Base-by-base conservation (phyloP, 2,888 invertebrate genomes). In the Aleiodes testaceus region DNA sequence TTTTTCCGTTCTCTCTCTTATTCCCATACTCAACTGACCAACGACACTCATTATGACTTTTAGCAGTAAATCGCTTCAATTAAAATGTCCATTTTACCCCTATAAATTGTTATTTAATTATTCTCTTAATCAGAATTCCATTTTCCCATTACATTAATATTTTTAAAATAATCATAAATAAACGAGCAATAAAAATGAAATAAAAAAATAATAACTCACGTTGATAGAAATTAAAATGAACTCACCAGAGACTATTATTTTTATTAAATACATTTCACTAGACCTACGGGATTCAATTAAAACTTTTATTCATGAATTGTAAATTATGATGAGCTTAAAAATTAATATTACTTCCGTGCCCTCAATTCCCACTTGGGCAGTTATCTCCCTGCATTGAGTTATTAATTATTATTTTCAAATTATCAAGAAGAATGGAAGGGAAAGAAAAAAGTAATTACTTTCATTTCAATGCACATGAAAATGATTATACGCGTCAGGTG, bases 261-360 rank as follows among this genome's bases (percentile, higher is more conserved):
- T 11, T 50, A 18, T 50, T 50, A 36, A 50, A 50, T 50, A 50
- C 18, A 16, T 50, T 50, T 14, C 36, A 36, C 50, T 4, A 20
- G 6, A 18, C 11, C 52, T 22, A 12, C 52, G 20, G 12, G 42
- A 52, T 50, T 66, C 36, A 66, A 66, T 66, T 66, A 66, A 66
- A 66, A 66, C 50, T 36, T 66, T 66, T 53, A 53, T 65, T 49
- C 26, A 65, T 30, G 49, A 16, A 52, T 52, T 49, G 49, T 49
- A 47, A 30, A 65, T 26, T 49, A 65, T 49, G 30, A 65, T n/a
- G 30, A 47, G 49, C n/a, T 65, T 65, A 47, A 65, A 36, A 65
- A 49, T 65, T 45, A 65, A 30, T 49, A 36, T 63, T 22, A 47
- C 11, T n/a, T 45, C 47, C 30, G 9, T 47, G 49, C 42, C 20